phyloP scores from a whole-genome alignment of 2,888 invertebrate genomes.

The Ornithoptera alexandrae region DNA sequence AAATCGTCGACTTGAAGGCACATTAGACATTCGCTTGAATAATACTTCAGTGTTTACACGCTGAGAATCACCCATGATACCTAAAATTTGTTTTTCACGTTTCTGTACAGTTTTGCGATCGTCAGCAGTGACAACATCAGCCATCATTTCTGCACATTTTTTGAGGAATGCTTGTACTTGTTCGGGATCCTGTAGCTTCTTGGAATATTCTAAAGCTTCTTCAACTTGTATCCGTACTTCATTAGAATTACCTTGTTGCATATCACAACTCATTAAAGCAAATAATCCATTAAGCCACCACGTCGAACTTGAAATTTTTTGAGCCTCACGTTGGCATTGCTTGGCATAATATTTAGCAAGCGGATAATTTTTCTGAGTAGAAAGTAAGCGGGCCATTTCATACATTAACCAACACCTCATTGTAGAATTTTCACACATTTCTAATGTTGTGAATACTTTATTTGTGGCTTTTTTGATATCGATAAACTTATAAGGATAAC shows the following conservation, averaged over 20 bases:
- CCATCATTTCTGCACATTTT: constrained; percentile 65
- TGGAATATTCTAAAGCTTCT: constrained; percentile 66
- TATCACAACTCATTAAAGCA: constrained; percentile 69
- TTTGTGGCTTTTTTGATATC: constrained; percentile 64
- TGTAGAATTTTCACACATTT: constrained; percentile 72
- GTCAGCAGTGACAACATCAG: constrained; percentile 56
- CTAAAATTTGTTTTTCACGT: constrained; percentile 58
- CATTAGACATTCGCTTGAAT: constrained; percentile 68
- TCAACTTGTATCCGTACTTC: constrained; percentile 70
- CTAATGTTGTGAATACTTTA: constrained; percentile 55
- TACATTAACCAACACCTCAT: constrained; percentile 75
- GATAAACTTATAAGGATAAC: constrained; percentile 68
- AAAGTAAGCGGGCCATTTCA: constrained; percentile 64
- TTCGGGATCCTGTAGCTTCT: constrained; percentile 65
- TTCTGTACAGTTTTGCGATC: constrained; percentile 63
- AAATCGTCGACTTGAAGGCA: constrained; percentile 63
- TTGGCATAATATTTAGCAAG: constrained; percentile 71
- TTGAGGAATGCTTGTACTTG: constrained; percentile 63
- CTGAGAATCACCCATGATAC: constrained; percentile 58
- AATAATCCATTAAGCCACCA: constrained; percentile 75
- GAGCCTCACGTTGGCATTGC: constrained; percentile 67
- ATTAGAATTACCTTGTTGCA: constrained; percentile 72
- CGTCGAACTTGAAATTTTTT: constrained; percentile 56
- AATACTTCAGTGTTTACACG: constrained; percentile 59
- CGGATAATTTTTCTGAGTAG: constrained; percentile 69